These are phyloP conservation scores for Pseudorasbora parva DNA, from an alignment of 2,113 vertebrate species.

Conservation along the genomic window DNA sequence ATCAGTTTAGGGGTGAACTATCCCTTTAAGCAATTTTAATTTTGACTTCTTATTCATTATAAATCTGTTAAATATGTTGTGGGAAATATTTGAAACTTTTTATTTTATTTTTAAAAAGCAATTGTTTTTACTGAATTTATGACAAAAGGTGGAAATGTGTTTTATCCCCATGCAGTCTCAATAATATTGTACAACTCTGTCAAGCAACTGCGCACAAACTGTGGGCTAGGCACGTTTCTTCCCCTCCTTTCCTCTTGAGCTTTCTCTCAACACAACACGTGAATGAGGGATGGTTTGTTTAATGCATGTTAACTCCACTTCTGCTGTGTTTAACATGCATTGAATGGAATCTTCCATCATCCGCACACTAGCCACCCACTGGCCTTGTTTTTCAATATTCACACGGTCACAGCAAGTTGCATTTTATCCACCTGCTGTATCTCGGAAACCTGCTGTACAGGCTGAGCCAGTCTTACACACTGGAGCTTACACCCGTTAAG, in stretches of 20 bases:
- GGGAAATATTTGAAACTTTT: no score
- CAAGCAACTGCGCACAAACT: constrained; percentile 55
- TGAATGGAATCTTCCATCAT: background rate
- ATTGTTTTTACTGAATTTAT: no score
- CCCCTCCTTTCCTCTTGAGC: constrained; percentile 5
- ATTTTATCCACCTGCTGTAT: background rate
- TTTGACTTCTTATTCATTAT: no score
- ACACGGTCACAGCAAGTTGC: background rate
- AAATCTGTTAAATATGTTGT: no score
- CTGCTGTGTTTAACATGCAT: background rate
- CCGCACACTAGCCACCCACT: background rate
- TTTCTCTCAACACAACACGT: background rate
- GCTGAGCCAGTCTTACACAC: constrained; percentile 36
- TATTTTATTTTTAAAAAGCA: no score
- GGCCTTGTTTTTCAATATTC: background rate
- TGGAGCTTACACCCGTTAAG: background rate
- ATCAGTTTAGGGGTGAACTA: no score
- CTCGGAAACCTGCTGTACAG: constrained; percentile 46
- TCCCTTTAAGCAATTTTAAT: no score
- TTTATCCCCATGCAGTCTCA: no score
- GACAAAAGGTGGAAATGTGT: no score
- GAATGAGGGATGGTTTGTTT: constrained; percentile 10
- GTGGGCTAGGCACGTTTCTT: constrained; percentile 57
- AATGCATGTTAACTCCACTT: background rate
- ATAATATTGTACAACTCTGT: no score